A percentile compares a stretch with the other conserved stretches of the same genome.
Conservation (phyloP, 2,113 vertebrate genomes). For the Corvus hawaiiensis region DNA sequence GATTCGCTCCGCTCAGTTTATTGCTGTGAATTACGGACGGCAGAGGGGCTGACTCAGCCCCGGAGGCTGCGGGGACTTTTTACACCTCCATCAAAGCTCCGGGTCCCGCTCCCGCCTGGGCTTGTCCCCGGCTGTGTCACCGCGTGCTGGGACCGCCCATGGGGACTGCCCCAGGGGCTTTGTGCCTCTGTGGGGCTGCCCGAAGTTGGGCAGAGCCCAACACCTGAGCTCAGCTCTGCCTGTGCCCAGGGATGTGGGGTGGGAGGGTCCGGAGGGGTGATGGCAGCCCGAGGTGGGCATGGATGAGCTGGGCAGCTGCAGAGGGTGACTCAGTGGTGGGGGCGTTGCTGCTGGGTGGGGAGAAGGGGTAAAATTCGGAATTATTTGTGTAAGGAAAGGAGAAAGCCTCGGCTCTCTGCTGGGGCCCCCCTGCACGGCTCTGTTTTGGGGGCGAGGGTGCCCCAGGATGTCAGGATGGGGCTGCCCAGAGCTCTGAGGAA, state of each 20-base stretch:
- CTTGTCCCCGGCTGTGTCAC: not conserved
- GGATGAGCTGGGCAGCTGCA: not conserved
- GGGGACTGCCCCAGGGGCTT: fast-evolving
- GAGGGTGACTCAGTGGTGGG: fast-evolving
- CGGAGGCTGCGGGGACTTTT: not conserved
- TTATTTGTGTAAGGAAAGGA: not conserved
- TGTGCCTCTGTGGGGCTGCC: not conserved
- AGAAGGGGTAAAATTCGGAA: not conserved
- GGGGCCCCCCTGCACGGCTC: too few relatives aligned
- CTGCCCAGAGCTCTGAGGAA: not conserved
- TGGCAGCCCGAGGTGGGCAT: not conserved
- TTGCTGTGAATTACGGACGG: not conserved
- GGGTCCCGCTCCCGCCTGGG: not conserved
- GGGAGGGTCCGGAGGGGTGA: fast-evolving
- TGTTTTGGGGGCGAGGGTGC: not conserved
- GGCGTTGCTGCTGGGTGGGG: not conserved
- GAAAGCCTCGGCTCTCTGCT: not conserved
- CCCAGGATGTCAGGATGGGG: not conserved
- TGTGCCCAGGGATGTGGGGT: not conserved
- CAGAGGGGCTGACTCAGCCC: conserved; percentile 20
- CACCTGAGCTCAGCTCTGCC: fast-evolving
- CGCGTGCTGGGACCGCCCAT: fast-evolving
- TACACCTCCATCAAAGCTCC: not conserved
- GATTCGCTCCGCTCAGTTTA: not conserved
- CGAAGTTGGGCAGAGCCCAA: fast-evolving